Base-by-base conservation (phyloP, 2,113 vertebrate species). In the Orcinus orca region DNA sequence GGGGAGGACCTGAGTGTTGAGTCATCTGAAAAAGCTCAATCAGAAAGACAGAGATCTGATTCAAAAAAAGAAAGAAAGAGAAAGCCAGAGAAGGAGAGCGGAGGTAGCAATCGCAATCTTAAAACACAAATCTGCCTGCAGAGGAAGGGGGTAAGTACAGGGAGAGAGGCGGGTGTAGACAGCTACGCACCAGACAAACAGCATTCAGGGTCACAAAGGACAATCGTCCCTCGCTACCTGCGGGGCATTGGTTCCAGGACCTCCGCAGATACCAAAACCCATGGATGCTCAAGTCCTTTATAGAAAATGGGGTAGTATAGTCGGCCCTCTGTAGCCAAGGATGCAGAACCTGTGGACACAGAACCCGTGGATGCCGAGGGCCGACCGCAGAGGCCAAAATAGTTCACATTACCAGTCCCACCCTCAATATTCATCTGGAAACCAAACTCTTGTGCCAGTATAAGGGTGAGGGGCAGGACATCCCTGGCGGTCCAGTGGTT, bases 171-270 rank as follows among this genome's bases (percentile, higher is more conserved):
- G 12, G 73, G 55, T 41, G 15, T 47, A 41, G 38, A 25, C 23
- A 65, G 55, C 31, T 4, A 50, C 0, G 0, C 10, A 26, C 29
- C 41, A 3, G 33, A 20, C 3, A 3, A 29, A 36, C 1, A 12
- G 68, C 31, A 50, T 4, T 18, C 3, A 7, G 7, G 62, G 47
- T 5, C n/a, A 7, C 67, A 67, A 50, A 14, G 9, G 23, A 26
- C 38, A 7, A 41, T 33, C 2, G 33, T 9, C 33, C 77, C 77
- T 80, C 12, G 8, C 12, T 1, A 58, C 15, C 47, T 79, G 21
- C 3, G 0, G 33, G 76, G 31, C 76, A 23, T 3, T 79, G 76
- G 47, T n/a, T 55, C 76, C 47, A 79, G 76, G 50, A n/a, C n/a
- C 12, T 15, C 21, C 25, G 7, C 53, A 36, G 53, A n/a, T 36